phyloP scores from a whole-genome alignment of 2,113 vertebrate genomes.

The Syrrhaptes paradoxus region DNA sequence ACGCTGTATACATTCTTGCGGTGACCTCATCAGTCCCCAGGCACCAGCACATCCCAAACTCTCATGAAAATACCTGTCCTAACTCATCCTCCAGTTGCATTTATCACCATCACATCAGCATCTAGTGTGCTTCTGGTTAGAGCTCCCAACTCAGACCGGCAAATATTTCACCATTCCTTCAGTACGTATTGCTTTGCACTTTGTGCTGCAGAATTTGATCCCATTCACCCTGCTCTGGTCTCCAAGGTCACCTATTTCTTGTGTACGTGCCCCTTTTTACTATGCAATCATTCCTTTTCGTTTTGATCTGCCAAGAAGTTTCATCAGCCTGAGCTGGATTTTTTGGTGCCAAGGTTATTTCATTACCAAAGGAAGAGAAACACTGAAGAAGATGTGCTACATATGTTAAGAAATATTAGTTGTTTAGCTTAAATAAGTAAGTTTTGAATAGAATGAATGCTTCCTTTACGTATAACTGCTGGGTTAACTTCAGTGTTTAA shows the following conservation, averaged over 20 bases:
- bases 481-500: neutral
- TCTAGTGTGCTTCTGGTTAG: fast-evolving
- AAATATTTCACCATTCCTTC: neutral
- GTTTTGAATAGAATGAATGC: too few species aligned
- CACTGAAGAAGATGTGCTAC: neutral
- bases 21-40: neutral
- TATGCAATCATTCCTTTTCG: neutral
- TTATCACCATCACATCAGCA: neutral
- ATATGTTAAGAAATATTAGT: too few species aligned
- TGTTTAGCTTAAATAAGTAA: too few species aligned
- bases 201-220: neutral
- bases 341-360: neutral
- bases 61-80: neutral
- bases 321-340: neutral
- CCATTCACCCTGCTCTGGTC: neutral
- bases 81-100: neutral
- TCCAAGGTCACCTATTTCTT: neutral
- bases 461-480: neutral
- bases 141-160: neutral
- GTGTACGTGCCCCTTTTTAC: neutral
- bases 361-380: neutral
- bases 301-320: neutral
- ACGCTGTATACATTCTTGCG: fast-evolving
- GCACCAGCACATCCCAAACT: neutral
- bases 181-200: fast-evolving